Evolutionary conservation across 2,888 invertebrate species (phyloP).

Genomic region (Cybosia mesomella): DNA sequence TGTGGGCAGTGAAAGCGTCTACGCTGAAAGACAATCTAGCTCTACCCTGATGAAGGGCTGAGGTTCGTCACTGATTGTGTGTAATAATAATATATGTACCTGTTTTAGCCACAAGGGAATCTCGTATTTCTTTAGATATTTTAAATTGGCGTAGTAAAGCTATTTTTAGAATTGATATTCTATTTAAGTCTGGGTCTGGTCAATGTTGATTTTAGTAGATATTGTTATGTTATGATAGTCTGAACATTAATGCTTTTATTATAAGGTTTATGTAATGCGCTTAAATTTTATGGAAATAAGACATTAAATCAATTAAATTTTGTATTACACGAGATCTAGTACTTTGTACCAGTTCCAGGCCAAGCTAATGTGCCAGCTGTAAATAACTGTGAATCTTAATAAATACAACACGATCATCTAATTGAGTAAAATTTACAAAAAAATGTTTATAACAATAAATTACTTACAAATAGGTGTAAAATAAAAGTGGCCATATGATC

Average conservation of each 20-base stretch:
- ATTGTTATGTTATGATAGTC: constrained; percentile 22
- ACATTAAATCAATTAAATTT: constrained; percentile 26
- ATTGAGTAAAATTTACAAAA: not conserved
- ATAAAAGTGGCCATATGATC: constrained; percentile 44
- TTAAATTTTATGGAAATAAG: constrained; percentile 16
- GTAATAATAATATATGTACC: not conserved
- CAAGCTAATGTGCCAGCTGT: constrained; percentile 25
- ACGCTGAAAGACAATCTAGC: not conserved
- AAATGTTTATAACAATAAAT: constrained; percentile 26
- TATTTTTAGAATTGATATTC: constrained; percentile 22
- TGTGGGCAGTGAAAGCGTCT: not conserved
- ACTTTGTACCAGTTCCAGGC: constrained; percentile 27
- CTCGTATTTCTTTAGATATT: constrained; percentile 8
- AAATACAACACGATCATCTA: not conserved
- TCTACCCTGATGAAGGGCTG: not conserved
- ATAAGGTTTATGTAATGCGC: constrained; percentile 9
- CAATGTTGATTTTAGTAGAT: constrained; percentile 23
- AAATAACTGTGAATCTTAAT: constrained; percentile 12
- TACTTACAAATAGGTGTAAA: constrained; percentile 22
- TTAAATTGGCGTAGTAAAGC: constrained; percentile 26
- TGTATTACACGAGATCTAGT: constrained; percentile 26
- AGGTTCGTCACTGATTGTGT: not conserved
- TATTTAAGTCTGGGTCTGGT: constrained; percentile 19
- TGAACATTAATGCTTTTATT: constrained; percentile 14
- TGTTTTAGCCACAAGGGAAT: constrained; percentile 7